Evolutionary conservation across 2,113 vertebrate species (phyloP).

Genomic region (Ammodytes dubius): DNA sequence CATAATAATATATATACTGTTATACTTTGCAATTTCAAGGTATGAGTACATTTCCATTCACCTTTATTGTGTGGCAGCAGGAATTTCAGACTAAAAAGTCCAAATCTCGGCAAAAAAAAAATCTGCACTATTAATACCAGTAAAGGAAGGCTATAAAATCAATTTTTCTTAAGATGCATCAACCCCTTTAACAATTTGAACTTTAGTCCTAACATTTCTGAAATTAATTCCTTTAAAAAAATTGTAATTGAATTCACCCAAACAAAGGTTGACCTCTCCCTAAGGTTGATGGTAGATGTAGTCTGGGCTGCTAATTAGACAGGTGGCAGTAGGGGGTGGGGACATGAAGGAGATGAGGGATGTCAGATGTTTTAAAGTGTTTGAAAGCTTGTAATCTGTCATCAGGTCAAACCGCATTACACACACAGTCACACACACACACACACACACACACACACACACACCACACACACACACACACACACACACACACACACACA

Average conservation of each 20-base stretch:
- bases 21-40: not conserved
- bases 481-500: constrained; percentile 24
- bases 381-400: constrained; percentile 79
- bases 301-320: constrained; percentile 40
- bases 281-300: constrained; percentile 43
- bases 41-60: not conserved
- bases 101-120: constrained; percentile 2
- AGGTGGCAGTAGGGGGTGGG: not conserved
- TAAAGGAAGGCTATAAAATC: not conserved
- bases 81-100: not conserved
- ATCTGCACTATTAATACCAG: not conserved
- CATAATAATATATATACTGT: not conserved
- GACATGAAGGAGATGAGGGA: constrained; percentile 69
- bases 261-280: constrained; percentile 53
- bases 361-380: constrained; percentile 71
- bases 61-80: not conserved
- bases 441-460: constrained; percentile 31
- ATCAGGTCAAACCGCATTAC: constrained; percentile 76
- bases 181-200: not conserved
- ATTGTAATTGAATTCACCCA: constrained; percentile 41
- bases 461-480: constrained; percentile 10
- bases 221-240: constrained; percentile 11
- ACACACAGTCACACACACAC: constrained; percentile 36
- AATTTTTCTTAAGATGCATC: not conserved
- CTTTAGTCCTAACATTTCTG: not conserved